Base-by-base conservation (phyloP, 2,888 invertebrate genomes). In the Melanostoma mellinum region DNA sequence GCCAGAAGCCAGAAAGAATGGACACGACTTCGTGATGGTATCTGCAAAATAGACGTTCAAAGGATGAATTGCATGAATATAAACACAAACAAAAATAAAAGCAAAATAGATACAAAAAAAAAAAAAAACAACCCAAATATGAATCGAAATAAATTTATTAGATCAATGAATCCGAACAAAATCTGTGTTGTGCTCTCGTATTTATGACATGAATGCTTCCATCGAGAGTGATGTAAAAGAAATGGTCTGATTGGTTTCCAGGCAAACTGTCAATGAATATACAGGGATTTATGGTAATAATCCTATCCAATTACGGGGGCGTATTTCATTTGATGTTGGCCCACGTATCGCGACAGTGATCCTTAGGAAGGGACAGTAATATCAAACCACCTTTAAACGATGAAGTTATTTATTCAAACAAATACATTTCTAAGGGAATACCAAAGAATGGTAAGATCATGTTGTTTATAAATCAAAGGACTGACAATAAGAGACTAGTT, bases 21-120 rank as follows among this genome's bases (percentile, higher is more conserved):
- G 94, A 65, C 96, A 96, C 6, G 97, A 96, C 89, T 95, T 94
- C 9, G 96, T 97, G 71, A 97, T 97, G 61, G 97, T 95, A 92
- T 97, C 97, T 97, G 93, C 75, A 92, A 87, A 72, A 76, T 63
- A 10, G 52, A 74, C 8, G 10, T 53, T 53, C 53, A 55, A 73
- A 46, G 50, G 38, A 44, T 30, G 35, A 60, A 46, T 40, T 6
- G 4, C 40, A 44, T 8, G 60, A 40, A 58, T 52, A 68, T 32
- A 38, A 38, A 44, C 46, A 10, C 61, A 52, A 35, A 72, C 40
- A 8, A 38, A 73, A 40, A 1, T 20, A 20, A 20, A 72, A 32
- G n/a, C 10, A 60, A 2, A 20, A 20, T 20, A 20, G 20, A 20
- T 20, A 20, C 20, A 0, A 1, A 61, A 1, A 67, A 52, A 48